A percentile compares a stretch with the other conserved stretches of the same genome.
These are phyloP conservation scores for Gandaritis pyraliata DNA, from an alignment of 2,888 invertebrate genomes.

Conservation along the genomic window DNA sequence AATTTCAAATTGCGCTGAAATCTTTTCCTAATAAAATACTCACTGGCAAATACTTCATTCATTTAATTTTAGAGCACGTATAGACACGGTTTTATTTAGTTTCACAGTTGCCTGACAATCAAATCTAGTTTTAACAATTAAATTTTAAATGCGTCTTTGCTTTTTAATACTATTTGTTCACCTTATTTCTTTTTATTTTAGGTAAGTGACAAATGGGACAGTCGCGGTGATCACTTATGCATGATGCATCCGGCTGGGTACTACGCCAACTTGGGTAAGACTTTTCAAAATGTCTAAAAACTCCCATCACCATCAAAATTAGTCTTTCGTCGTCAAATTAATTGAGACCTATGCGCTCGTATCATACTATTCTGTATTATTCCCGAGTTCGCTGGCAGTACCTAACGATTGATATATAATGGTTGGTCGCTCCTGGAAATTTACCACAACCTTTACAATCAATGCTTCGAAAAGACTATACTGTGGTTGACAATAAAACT, in stretches of 20 bases:
- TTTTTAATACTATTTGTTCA: slow-evolving; percentile 18
- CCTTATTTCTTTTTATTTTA: slow-evolving; percentile 64
- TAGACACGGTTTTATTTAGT: no score
- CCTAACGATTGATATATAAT: neutral
- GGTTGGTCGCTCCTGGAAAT: neutral
- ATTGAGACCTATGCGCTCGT: neutral
- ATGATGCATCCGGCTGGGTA: slow-evolving; percentile 80
- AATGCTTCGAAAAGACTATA: no score
- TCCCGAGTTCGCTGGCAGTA: no score
- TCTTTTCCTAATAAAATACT: no score
- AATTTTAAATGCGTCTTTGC: neutral
- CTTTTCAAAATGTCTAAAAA: slow-evolving; percentile 26
- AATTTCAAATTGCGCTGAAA: no score
- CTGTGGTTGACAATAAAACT: no score
- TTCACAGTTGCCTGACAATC: neutral
- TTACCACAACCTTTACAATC: no score
- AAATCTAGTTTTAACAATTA: neutral
- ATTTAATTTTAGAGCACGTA: no score
- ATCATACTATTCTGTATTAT: no score
- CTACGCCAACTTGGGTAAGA: slow-evolving; percentile 83
- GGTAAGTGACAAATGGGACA: slow-evolving; percentile 83
- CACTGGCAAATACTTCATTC: no score
- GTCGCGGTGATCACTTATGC: slow-evolving; percentile 74
- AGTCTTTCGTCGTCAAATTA: neutral
- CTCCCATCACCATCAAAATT: neutral